Evolutionary conservation across 2,797 vertebrate species (phyloP).

Genomic region (Phoebastria nigripes): DNA sequence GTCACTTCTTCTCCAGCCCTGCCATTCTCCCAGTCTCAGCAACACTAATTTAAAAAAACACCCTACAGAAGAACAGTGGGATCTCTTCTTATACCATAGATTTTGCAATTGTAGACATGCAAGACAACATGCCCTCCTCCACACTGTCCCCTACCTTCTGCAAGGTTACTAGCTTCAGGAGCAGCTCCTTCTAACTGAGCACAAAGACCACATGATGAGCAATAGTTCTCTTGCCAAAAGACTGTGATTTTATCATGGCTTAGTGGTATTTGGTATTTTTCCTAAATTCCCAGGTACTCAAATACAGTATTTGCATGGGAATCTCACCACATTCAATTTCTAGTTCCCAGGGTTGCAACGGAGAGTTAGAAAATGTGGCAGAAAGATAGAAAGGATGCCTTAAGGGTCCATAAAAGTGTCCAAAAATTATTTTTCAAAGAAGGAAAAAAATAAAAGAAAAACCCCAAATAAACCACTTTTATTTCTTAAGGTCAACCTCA

Average conservation of each 20-base stretch:
- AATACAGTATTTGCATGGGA: background rate
- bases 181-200: background rate
- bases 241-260: background rate
- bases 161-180: background rate
- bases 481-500: background rate
- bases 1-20: background rate
- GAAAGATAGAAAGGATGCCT: background rate
- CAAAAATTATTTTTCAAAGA: rapidly evolving
- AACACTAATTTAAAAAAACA: background rate
- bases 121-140: rapidly evolving
- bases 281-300: background rate
- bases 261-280: background rate
- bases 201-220: background rate
- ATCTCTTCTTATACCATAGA: background rate
- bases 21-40: background rate
- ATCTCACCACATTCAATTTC: background rate
- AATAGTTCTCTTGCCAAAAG: background rate
- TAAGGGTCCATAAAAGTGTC: background rate
- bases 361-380: background rate
- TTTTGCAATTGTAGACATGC: background rate
- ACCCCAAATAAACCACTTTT: background rate
- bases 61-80: background rate
- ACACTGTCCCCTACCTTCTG: background rate
- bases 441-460: background rate
- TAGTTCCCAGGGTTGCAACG: background rate